Conservation (phyloP, 2,113 vertebrate species). For the Aegotheles bennettii region DNA sequence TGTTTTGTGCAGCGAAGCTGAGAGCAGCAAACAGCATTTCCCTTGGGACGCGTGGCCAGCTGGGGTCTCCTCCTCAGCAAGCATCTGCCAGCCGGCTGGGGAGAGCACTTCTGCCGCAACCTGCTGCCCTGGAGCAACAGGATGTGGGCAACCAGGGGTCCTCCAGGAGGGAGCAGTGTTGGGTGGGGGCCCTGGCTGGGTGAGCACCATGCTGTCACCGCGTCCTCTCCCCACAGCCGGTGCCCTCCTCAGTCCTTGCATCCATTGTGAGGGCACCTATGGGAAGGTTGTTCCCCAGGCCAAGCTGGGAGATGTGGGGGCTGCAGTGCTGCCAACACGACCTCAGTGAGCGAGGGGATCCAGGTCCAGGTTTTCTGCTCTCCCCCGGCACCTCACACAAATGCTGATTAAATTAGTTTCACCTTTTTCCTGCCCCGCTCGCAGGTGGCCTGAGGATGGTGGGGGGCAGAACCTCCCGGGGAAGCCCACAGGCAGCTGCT, state of each 20-base stretch:
- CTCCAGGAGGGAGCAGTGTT: accelerated
- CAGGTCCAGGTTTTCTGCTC: background rate
- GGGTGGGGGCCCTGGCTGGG: background rate
- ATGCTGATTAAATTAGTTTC: constrained; percentile 12
- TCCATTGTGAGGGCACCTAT: background rate
- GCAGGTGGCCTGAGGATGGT: background rate
- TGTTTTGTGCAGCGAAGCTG: background rate
- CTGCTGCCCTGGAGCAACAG: background rate
- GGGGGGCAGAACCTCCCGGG: background rate
- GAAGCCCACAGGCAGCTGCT: background rate
- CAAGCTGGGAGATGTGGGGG: background rate
- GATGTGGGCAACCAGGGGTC: background rate
- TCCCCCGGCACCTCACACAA: background rate
- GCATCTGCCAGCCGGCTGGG: constrained; percentile 3
- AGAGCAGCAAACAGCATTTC: constrained; percentile 8
- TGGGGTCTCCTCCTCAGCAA: background rate
- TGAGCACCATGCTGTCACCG: background rate
- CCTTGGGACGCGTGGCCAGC: background rate
- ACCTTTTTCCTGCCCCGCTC: background rate
- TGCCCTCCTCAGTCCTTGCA: background rate
- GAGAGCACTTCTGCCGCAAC: background rate
- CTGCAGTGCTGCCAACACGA: background rate
- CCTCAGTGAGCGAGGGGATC: background rate
- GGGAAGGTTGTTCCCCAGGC: background rate
- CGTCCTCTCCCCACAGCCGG: background rate